A percentile compares a stretch with the other conserved stretches of the same genome.
phyloP scores from a whole-genome alignment of 2,797 vertebrate species.

The Hybognathus amarus region DNA sequence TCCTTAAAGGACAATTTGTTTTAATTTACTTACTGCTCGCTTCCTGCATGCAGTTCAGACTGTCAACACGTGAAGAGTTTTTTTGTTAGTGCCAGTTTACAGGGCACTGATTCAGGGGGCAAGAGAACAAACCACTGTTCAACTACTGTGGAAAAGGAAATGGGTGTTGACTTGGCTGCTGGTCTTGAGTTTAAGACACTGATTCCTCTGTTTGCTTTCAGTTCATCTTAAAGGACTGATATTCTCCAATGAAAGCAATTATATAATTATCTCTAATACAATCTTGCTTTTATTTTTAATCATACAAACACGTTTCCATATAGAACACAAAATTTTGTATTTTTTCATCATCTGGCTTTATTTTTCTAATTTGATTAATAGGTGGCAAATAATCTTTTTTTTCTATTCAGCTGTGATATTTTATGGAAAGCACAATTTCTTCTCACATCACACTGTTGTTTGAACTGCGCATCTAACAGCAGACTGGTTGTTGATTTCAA shows the following conservation, averaged over 20 bases:
- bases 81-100: constrained; percentile 29
- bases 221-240: not conserved
- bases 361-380: not conserved
- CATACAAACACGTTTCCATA: not conserved
- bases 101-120: constrained; percentile 27
- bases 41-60: constrained; percentile 4
- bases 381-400: not conserved
- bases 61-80: constrained; percentile 16
- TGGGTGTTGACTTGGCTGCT: constrained; percentile 39
- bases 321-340: not conserved
- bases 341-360: not conserved
- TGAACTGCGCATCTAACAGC: not conserved
- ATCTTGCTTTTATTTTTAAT: not conserved
- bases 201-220: constrained; percentile 35
- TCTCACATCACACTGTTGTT: not conserved
- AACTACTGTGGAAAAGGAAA: constrained; percentile 46
- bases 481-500: constrained; percentile 8
- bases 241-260: not conserved
- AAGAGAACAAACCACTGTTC: constrained; percentile 48
- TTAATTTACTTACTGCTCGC: not conserved
- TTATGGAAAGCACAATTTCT: not conserved
- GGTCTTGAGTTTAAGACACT: constrained; percentile 36
- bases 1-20: constrained; percentile 4
- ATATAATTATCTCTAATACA: not conserved
- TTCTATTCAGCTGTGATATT: not conserved